Base-by-base conservation (phyloP, 2,797 vertebrate genomes). In the Lophius americanus region DNA sequence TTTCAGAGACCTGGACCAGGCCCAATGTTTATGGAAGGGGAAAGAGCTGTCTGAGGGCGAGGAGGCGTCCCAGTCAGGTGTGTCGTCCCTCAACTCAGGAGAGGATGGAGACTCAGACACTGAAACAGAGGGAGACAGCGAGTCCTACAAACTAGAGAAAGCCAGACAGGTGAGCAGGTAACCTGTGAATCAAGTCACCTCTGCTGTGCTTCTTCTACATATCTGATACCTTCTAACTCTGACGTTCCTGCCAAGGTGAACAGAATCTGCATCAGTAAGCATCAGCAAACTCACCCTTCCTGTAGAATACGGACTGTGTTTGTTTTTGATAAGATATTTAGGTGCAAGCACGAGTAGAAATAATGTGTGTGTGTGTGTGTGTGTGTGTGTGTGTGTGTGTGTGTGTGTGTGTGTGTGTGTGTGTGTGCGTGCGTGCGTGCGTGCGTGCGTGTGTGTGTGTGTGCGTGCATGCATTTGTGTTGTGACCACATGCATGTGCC, bases 121-220 rank as follows among this genome's bases (percentile, higher is more conserved):
- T 0, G 97, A 98, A 66, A 96, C 95, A 0, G 98, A 99, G 61
- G 97, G 94, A 7, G 96, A 98, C 87, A 97, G 96, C 6, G 97
- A 97, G 76, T 94, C 94, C 44, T 96, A 88, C 67, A 88, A 94
- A 44, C 93, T 90, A 71, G 96, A 98, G 65, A 94, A 94, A 62
- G 95, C 96, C 41, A 94, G 91, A 72, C 93, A 98, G 96, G 98
- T 98, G 83, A 95, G 94, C 7, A 13, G 32, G 12, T 10, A 4
- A 72, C 37, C 41, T 8, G 3, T 49, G 7, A 74, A 10, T 62
- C 44, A 13, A 43, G 52, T 39, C 53, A 41, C 6, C 6, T 41
- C 39, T 41, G 48, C 4, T 35, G 6, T 12, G 7, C 39, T 52
- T 46, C 38, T n/a, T 1, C 4, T 1, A 51, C 36, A 59, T 6